Evolutionary conservation across 1,140 invertebrate genomes (phyloP).

Genomic region (Manduca sexta): DNA sequence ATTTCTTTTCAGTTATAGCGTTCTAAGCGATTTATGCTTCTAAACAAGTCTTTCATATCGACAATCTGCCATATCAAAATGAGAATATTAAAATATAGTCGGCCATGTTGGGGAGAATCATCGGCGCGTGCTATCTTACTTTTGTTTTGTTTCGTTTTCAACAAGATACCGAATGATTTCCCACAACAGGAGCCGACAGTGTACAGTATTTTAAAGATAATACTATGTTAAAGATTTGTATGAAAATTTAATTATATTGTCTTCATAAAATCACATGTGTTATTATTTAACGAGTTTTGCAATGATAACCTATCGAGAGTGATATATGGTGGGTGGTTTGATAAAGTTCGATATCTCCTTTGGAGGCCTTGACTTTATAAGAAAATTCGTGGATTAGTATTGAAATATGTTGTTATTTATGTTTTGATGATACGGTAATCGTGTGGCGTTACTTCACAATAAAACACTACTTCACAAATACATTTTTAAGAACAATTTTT

Average conservation of each 20-base stretch:
- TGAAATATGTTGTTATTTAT: no score
- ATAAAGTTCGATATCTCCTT: no score
- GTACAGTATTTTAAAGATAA: conserved; percentile 73
- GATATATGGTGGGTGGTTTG: no score
- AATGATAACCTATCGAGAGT: neutral
- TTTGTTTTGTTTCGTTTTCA: no score
- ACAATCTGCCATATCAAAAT: conserved; percentile 72
- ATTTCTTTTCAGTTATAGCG: conserved; percentile 60
- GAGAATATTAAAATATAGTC: conserved; percentile 59
- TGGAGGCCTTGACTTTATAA: no score
- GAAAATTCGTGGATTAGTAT: no score
- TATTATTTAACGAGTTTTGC: conserved; percentile 35
- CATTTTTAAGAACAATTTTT: no score
- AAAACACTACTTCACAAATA: no score
- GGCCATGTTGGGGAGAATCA: conserved; percentile 48
- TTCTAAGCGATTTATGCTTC: conserved; percentile 57
- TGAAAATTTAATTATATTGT: conserved; percentile 74
- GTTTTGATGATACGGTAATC: no score
- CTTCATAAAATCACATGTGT: conserved; percentile 62
- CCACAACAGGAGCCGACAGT: conserved; percentile 51
- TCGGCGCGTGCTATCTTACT: conserved; percentile 32
- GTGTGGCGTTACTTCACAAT: no score
- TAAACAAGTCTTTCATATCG: conserved; percentile 67
- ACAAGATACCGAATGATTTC: conserved; percentile 41
- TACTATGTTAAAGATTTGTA: conserved; percentile 73